phyloP scores from a whole-genome alignment of 2,113 vertebrate species.

The Poeciliopsis turrubarensis region DNA sequence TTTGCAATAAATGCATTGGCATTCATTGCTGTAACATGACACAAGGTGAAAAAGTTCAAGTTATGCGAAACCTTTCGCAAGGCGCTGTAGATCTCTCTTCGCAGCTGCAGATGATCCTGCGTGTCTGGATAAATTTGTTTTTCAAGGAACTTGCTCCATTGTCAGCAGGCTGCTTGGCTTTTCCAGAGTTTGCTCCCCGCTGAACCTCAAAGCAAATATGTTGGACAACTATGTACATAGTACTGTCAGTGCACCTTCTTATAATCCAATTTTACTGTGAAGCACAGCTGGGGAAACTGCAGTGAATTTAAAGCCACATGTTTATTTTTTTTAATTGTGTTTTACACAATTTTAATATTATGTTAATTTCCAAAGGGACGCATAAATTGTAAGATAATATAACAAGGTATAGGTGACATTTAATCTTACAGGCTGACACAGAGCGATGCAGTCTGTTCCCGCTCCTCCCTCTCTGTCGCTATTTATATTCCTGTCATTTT shows the following conservation, averaged over 20 bases:
- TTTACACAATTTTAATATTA: conserved; percentile 5
- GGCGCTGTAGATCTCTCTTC: background rate
- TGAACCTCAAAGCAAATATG: conserved; percentile 30
- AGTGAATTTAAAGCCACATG: conserved; percentile 1
- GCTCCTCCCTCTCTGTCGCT: conserved; percentile 20
- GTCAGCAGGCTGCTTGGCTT: conserved; percentile 48
- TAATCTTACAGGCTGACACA: conserved; percentile 15
- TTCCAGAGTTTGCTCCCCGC: conserved; percentile 17
- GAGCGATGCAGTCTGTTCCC: conserved; percentile 13
- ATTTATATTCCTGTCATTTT: conserved; percentile 49
- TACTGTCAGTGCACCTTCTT: background rate
- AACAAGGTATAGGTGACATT: conserved; percentile 56
- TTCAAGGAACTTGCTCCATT: conserved; percentile 42
- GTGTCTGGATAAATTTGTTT: conserved; percentile 63
- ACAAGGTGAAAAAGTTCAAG: background rate
- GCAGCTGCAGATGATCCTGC: conserved; percentile 24
- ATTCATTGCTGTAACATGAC: background rate
- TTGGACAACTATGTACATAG: conserved; percentile 39
- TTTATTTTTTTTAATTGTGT: background rate
- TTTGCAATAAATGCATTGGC: background rate
- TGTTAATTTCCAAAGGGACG: conserved; percentile 23
- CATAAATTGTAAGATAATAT: conserved; percentile 19
- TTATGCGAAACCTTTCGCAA: background rate
- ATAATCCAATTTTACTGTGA: conserved; percentile 11
- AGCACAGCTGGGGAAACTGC: background rate